Evolutionary conservation across 2,797 vertebrate species (phyloP).

Genomic region (Myiotriccus ornatus): DNA sequence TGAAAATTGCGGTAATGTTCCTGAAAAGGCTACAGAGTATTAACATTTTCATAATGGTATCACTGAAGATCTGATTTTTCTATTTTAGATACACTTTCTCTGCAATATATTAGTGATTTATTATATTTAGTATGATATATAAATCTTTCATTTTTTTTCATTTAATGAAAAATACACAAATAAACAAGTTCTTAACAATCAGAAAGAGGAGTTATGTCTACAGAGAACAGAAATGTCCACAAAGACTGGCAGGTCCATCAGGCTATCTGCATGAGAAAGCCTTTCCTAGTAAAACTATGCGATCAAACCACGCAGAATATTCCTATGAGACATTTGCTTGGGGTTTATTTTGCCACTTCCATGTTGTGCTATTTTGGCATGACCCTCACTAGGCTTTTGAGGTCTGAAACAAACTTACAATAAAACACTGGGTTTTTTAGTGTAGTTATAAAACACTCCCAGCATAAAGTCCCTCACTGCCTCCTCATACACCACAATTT

Average conservation of each 20-base stretch:
- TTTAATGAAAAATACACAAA: not conserved
- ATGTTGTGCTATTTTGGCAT: slow-evolving; percentile 4
- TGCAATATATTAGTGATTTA: not conserved
- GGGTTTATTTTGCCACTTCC: slow-evolving; percentile 12
- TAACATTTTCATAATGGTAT: not conserved
- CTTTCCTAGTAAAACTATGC: not conserved
- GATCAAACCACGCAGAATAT: not conserved
- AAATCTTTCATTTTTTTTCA: not conserved
- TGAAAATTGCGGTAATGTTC: not conserved
- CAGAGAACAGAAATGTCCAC: not conserved
- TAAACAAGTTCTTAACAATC: not conserved
- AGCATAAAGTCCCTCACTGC: slow-evolving; percentile 12
- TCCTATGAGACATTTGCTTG: not conserved
- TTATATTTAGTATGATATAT: not conserved
- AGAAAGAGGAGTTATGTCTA: not conserved
- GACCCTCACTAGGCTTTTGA: slow-evolving; percentile 29
- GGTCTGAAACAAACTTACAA: slow-evolving; percentile 32
- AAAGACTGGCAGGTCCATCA: not conserved
- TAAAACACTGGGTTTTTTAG: slow-evolving; percentile 1
- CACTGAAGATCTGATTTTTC: not conserved
- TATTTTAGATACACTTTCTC: not conserved
- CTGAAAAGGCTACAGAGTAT: not conserved
- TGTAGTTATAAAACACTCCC: not conserved
- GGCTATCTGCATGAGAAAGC: not conserved
- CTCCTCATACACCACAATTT: not conserved